Evolutionary conservation across 2,113 vertebrate genomes (phyloP).

Genomic region (Myotis davidii): DNA sequence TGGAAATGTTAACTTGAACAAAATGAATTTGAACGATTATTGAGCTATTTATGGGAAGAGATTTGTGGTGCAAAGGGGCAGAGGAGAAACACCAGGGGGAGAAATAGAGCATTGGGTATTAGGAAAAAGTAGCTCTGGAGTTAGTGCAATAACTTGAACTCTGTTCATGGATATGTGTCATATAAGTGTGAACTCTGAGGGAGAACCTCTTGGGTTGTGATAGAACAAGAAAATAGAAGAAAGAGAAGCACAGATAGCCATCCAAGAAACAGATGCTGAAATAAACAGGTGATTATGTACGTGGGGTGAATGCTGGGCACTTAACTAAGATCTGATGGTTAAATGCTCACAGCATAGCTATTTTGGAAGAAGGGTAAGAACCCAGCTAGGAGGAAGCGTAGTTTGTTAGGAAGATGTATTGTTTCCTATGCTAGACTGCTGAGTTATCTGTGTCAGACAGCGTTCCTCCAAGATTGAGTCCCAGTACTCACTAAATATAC

Average conservation of each 20-base stretch:
- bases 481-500: background rate
- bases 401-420: background rate
- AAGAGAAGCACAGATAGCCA: background rate
- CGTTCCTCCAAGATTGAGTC: background rate
- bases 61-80: background rate
- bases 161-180: background rate
- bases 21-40: background rate
- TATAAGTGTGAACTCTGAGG: background rate
- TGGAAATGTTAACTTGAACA: background rate
- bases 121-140: background rate
- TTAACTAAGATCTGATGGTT: background rate
- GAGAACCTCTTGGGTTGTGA: background rate
- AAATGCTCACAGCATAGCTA: background rate
- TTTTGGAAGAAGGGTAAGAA: background rate
- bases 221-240: background rate
- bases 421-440: background rate
- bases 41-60: background rate
- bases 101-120: background rate
- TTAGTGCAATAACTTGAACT: background rate
- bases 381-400: background rate
- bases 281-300: background rate
- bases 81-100: background rate
- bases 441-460: background rate
- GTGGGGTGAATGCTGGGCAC: background rate
- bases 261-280: background rate